These are phyloP conservation scores for Mesopsocus fuscifrons DNA, from an alignment of 2,888 invertebrate genomes.

Conservation along the genomic window DNA sequence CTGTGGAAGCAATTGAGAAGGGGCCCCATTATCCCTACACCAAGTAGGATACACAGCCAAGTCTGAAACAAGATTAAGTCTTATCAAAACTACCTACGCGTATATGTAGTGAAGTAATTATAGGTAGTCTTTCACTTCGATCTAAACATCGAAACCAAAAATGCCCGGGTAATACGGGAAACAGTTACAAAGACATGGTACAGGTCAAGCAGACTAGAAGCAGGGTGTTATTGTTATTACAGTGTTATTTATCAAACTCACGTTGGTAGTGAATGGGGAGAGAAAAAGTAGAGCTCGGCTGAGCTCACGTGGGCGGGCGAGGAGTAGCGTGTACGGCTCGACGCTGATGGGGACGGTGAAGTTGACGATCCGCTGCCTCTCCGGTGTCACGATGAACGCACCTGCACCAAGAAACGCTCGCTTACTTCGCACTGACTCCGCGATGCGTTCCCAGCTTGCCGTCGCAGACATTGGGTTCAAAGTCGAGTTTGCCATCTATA, in stretches of 20 bases:
- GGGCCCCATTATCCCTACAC: constrained; percentile 59
- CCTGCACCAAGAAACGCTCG: constrained; percentile 36
- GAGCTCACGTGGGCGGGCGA: constrained; percentile 57
- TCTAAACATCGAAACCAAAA: too few relatives aligned
- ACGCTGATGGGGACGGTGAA: constrained; percentile 61
- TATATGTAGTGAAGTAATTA: too few relatives aligned
- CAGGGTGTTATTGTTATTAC: too few relatives aligned
- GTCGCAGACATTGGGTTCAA: neutral
- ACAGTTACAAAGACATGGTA: constrained; percentile 8
- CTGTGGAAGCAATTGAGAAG: constrained; percentile 53
- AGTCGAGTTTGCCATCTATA: too few relatives aligned
- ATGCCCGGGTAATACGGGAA: constrained; percentile 2
- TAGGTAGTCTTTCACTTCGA: too few relatives aligned
- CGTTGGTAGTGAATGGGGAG: constrained; percentile 47
- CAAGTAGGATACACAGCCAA: constrained; percentile 59
- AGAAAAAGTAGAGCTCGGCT: constrained; percentile 68
- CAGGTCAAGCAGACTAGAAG: too few relatives aligned
- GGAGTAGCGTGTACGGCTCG: constrained; percentile 60
- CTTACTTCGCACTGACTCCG: constrained; percentile 30
- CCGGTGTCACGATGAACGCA: constrained; percentile 35
- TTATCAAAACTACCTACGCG: too few relatives aligned
- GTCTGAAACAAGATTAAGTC: constrained; percentile 40
- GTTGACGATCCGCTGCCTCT: constrained; percentile 38
- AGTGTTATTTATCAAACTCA: constrained; percentile 18
- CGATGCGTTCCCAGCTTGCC: constrained; percentile 22